Evolutionary conservation across 2,113 vertebrate genomes (phyloP).

Genomic region (Mesembrinibis cayennensis): DNA sequence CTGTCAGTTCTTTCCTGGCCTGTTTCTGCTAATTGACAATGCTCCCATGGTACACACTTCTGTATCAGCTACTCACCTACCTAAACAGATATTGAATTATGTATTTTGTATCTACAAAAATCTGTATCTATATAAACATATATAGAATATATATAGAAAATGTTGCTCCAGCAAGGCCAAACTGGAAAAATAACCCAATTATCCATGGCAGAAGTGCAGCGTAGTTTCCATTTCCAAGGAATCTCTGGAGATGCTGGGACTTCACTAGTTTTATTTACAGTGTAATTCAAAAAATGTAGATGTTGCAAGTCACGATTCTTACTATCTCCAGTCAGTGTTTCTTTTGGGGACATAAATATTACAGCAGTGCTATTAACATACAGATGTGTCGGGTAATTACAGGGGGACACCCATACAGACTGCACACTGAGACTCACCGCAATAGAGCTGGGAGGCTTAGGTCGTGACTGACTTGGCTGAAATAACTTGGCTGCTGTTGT

Average conservation of each 20-base stretch:
- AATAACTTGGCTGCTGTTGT: background rate
- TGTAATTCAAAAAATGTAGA: background rate
- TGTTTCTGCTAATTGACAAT: conserved; percentile 15
- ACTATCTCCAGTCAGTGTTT: background rate
- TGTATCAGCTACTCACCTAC: background rate
- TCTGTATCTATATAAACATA: background rate
- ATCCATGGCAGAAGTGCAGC: background rate
- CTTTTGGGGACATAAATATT: background rate
- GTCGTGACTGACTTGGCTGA: background rate
- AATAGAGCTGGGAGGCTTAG: background rate
- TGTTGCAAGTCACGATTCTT: background rate
- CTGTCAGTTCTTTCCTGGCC: background rate
- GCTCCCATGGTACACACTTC: conserved; percentile 13
- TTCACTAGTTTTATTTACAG: background rate
- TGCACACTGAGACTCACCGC: background rate
- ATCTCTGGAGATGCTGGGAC: background rate
- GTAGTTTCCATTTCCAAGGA: background rate
- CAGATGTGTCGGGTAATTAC: background rate
- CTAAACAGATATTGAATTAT: background rate
- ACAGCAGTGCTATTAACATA: background rate
- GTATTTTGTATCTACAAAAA: background rate
- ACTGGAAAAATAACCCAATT: background rate
- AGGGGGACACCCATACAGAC: background rate
- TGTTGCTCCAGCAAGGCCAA: background rate
- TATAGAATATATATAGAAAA: background rate